A percentile compares a stretch with the other conserved stretches of the same genome.
Conservation (phyloP, 2,888 invertebrate genomes). For the Diadromus collaris region DNA sequence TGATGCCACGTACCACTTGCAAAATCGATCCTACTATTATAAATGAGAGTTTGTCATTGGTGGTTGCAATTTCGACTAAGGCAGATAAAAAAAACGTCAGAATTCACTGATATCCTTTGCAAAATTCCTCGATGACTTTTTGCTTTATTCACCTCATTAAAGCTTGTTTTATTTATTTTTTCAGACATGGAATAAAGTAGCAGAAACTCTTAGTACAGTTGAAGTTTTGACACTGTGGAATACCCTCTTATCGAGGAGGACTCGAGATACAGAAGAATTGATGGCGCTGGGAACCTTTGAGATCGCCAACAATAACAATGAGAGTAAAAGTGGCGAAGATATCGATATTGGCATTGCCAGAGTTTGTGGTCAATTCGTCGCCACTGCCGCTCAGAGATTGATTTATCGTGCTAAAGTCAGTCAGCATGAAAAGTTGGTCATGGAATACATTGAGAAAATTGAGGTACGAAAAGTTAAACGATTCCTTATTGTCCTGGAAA, state of each 20-base stretch:
- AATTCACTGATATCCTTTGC: not conserved
- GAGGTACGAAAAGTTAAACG: constrained; percentile 64
- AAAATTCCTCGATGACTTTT: not conserved
- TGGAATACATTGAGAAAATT: constrained; percentile 72
- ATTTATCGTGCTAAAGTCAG: constrained; percentile 62
- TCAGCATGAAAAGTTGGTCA: constrained; percentile 63
- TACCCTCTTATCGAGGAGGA: constrained; percentile 69
- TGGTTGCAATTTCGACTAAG: constrained; percentile 69
- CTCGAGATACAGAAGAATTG: constrained; percentile 68
- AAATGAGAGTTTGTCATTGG: constrained; percentile 68
- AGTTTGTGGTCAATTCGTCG: constrained; percentile 70
- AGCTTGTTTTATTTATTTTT: constrained; percentile 40
- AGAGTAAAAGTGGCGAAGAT: constrained; percentile 48
- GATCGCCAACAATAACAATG: constrained; percentile 17
- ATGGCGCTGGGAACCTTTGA: constrained; percentile 66
- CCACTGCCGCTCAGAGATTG: constrained; percentile 64
- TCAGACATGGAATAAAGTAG: constrained; percentile 71
- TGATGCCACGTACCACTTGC: constrained; percentile 71
- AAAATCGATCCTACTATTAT: constrained; percentile 69
- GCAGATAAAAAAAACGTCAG: constrained; percentile 72
- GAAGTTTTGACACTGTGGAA: constrained; percentile 72
- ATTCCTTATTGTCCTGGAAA: not conserved
- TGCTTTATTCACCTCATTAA: constrained; percentile 15
- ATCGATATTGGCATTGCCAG: constrained; percentile 69
- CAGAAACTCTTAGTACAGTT: constrained; percentile 66